Evolutionary conservation across 2,888 invertebrate species (phyloP).

Genomic region (Patella ulyssiponensis): DNA sequence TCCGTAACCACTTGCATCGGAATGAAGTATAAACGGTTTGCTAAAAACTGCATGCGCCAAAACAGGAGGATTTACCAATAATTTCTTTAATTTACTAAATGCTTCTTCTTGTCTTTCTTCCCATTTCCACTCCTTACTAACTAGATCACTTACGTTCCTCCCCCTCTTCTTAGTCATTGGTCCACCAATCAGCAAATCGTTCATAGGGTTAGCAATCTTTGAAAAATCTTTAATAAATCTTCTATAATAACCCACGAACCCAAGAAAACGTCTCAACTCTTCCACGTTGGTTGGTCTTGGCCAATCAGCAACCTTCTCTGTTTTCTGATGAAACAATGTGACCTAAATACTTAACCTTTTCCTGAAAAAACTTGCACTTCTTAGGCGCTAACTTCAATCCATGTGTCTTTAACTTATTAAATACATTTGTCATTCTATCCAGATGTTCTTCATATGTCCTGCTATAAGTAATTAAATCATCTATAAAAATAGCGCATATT

Average conservation of each 20-base stretch:
- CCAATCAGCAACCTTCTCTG: slow-evolving; percentile 22
- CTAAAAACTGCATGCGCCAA: slow-evolving; percentile 33
- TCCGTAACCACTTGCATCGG: slow-evolving; percentile 27
- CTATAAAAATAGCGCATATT: too few species aligned
- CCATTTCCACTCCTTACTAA: slow-evolving; percentile 30
- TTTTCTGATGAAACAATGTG: slow-evolving; percentile 26
- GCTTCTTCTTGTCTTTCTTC: slow-evolving; percentile 19
- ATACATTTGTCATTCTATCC: slow-evolving; percentile 18
- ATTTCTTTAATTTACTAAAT: neutral
- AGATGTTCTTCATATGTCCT: slow-evolving; percentile 23
- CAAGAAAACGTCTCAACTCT: slow-evolving; percentile 12
- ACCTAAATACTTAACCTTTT: slow-evolving; percentile 19
- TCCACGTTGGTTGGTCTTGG: slow-evolving; percentile 26
- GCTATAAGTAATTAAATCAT: too few species aligned
- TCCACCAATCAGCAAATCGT: slow-evolving; percentile 32
- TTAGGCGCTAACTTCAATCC: slow-evolving; percentile 18
- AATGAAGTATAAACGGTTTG: slow-evolving; percentile 25
- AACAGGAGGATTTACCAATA: slow-evolving; percentile 27
- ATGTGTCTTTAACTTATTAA: neutral
- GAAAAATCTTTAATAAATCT: slow-evolving; percentile 29
- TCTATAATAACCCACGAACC: slow-evolving; percentile 25
- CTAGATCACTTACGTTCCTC: slow-evolving; percentile 14
- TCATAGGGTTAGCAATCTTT: slow-evolving; percentile 30
- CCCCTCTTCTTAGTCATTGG: slow-evolving; percentile 16
- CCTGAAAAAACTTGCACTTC: neutral